These are phyloP conservation scores for Mobula hypostoma DNA, from an alignment of 2,113 vertebrate species.

Conservation along the genomic window DNA sequence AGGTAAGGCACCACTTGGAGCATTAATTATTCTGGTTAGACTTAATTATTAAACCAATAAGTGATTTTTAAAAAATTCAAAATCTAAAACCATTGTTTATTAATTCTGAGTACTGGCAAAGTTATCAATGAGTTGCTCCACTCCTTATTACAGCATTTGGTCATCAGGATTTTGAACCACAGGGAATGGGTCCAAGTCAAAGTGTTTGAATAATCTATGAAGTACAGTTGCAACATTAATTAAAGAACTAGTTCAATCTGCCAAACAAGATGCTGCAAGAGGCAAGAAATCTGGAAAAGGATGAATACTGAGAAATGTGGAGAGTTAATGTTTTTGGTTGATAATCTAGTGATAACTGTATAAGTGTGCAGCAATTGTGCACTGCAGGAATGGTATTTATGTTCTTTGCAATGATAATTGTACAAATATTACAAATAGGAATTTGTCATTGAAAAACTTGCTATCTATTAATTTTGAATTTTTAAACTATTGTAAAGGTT, in stretches of 20 bases:
- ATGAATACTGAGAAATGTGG: too few relatives aligned
- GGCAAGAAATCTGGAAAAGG: too few relatives aligned
- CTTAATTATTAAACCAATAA: not conserved
- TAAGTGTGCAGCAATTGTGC: too few relatives aligned
- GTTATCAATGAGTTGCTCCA: not conserved
- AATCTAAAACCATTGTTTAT: not conserved
- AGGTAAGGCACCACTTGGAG: constrained; percentile 58
- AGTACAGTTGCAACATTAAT: not conserved
- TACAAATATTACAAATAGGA: not conserved
- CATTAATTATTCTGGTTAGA: not conserved
- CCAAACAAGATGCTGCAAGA: too few relatives aligned
- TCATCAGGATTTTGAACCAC: not conserved
- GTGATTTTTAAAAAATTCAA: not conserved
- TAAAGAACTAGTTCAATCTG: not conserved
- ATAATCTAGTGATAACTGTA: too few relatives aligned
- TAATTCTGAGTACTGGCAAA: not conserved
- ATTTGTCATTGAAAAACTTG: not conserved
- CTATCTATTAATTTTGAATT: not conserved
- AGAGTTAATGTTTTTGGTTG: too few relatives aligned
- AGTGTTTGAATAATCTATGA: not conserved
- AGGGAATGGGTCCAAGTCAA: not conserved
- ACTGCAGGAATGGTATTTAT: too few relatives aligned
- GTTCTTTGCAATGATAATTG: not conserved
- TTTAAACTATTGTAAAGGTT: constrained; percentile 59
- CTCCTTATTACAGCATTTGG: not conserved